phyloP scores from a whole-genome alignment of 2,113 vertebrate genomes.

The Urocynchramus pylzowi region DNA sequence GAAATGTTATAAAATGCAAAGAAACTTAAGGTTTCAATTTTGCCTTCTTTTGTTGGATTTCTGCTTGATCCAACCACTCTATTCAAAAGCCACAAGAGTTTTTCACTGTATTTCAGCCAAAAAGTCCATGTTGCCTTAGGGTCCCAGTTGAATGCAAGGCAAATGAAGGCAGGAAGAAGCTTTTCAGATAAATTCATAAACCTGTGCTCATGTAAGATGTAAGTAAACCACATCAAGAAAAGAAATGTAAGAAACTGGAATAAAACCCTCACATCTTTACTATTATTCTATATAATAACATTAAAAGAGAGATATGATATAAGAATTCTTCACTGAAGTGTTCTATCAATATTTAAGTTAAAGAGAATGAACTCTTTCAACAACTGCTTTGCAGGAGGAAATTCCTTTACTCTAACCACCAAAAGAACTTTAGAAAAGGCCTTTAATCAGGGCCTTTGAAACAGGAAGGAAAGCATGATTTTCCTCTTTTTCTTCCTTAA shows the following conservation, averaged over 20 bases:
- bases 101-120: conserved; percentile 13
- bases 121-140: neutral
- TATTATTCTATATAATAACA: neutral
- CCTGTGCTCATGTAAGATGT: neutral
- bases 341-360: conserved; percentile 21
- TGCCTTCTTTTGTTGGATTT: neutral
- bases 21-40: conserved; percentile 5
- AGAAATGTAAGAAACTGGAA: neutral
- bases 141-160: neutral
- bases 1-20: neutral
- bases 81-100: conserved; percentile 6
- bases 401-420: conserved; percentile 22
- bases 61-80: neutral
- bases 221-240: conserved; percentile 4
- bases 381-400: conserved; percentile 33
- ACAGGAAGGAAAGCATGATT: conserved; percentile 60
- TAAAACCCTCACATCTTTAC: conserved; percentile 9
- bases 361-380: conserved; percentile 38
- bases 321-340: neutral
- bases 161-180: neutral
- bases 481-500: conserved; percentile 52
- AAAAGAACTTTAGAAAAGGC: conserved; percentile 11
- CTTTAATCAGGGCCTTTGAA: conserved; percentile 56
- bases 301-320: neutral
- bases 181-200: conserved; percentile 20